phyloP scores from a whole-genome alignment of 2,888 invertebrate genomes.

The Cerastoderma edule region DNA sequence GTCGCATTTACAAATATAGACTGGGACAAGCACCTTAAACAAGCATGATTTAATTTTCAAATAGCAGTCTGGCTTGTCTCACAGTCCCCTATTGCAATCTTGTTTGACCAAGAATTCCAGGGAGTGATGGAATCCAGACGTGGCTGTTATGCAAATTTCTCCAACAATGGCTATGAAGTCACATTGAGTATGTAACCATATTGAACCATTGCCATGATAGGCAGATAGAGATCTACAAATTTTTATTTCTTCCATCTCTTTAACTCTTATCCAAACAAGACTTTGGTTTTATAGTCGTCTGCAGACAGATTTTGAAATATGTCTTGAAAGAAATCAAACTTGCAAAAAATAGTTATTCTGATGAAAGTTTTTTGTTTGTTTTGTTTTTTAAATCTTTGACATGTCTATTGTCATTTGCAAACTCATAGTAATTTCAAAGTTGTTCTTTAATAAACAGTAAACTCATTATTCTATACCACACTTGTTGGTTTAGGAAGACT shows the following conservation, averaged over 20 bases:
- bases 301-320: too few species aligned
- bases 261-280: too few species aligned
- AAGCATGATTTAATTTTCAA: conserved; percentile 64
- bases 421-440: too few species aligned
- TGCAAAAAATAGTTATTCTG: not conserved
- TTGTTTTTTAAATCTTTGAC: not conserved
- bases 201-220: not conserved
- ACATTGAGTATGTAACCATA: conserved; percentile 12
- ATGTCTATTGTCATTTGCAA: conserved; percentile 5
- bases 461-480: too few species aligned
- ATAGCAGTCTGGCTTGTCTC: conserved; percentile 55
- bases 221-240: too few species aligned
- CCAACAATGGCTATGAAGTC: conserved; percentile 38
- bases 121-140: conserved; percentile 51
- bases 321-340: too few species aligned
- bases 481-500: too few species aligned
- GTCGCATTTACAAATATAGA: conserved; percentile 58
- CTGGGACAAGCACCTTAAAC: conserved; percentile 62
- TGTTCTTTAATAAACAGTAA: too few species aligned
- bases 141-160: conserved; percentile 61
- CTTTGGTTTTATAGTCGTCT: too few species aligned
- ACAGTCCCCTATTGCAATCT: conserved; percentile 44
- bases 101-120: conserved; percentile 58
- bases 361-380: not conserved
- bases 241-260: too few species aligned